These are phyloP conservation scores for Miopithecus talapoin DNA, from an alignment of 2,797 vertebrate genomes.

Conservation along the genomic window DNA sequence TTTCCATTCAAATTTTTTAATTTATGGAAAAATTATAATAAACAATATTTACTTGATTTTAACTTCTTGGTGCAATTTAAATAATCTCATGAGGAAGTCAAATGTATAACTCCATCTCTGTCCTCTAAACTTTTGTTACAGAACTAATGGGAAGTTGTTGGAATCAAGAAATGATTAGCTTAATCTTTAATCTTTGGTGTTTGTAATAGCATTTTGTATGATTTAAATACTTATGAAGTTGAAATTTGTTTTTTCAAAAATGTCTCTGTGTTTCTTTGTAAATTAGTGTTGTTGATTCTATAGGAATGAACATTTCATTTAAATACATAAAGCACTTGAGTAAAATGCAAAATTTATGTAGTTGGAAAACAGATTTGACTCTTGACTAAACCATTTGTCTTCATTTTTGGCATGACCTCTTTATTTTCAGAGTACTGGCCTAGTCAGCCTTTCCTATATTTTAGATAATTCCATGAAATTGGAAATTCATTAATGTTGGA, in stretches of 20 bases:
- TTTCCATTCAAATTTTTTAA: conserved; percentile 43
- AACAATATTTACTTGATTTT: conserved; percentile 46
- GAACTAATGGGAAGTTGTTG: not conserved
- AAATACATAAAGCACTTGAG: conserved; percentile 32
- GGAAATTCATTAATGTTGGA: not conserved
- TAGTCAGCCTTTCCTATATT: not conserved
- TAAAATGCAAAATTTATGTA: not conserved
- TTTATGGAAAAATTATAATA: conserved; percentile 21
- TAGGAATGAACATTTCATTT: not conserved
- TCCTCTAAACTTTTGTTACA: conserved; percentile 9
- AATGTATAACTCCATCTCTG: not conserved
- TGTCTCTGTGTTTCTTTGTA: not conserved
- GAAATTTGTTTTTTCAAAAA: conserved; percentile 1
- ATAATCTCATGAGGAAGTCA: conserved; percentile 17
- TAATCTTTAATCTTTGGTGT: conserved; percentile 11
- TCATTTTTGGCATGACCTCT: not conserved
- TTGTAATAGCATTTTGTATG: conserved; percentile 8
- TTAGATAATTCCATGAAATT: not conserved
- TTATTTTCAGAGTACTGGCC: not conserved
- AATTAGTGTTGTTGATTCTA: conserved; percentile 42
- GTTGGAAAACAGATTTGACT: conserved; percentile 29
- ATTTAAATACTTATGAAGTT: conserved; percentile 44
- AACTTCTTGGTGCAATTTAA: conserved; percentile 17
- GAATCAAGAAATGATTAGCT: not conserved
- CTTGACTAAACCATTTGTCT: conserved; percentile 23